Evolutionary conservation across 2,113 vertebrate species (phyloP).

Genomic region (Albula goreensis): DNA sequence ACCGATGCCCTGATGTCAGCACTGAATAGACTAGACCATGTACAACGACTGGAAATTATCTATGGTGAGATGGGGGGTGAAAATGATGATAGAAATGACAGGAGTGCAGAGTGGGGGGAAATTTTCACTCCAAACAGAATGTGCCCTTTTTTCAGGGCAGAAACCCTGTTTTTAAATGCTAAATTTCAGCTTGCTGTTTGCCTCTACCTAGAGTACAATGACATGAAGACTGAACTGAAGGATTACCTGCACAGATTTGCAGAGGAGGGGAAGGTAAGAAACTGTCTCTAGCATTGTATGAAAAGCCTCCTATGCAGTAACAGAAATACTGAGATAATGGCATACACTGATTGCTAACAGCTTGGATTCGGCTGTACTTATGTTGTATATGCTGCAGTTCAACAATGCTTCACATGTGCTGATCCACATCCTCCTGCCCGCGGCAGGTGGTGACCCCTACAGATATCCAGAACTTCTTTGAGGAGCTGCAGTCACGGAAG

Average conservation of each 20-base stretch:
- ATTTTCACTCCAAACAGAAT: neutral
- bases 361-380: neutral
- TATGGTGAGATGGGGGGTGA: slow-evolving; percentile 73
- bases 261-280: slow-evolving; percentile 87
- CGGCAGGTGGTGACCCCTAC: slow-evolving; percentile 85
- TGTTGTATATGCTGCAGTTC: neutral
- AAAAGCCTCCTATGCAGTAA: no score
- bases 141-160: neutral
- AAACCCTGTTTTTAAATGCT: neutral
- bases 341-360: neutral
- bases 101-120: neutral
- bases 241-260: slow-evolving; percentile 85
- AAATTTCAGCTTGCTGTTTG: neutral
- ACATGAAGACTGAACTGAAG: slow-evolving; percentile 82
- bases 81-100: neutral
- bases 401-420: neutral
- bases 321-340: neutral
- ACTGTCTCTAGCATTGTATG: neutral
- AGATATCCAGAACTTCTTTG: slow-evolving; percentile 86
- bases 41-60: slow-evolving; percentile 92
- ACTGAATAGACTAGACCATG: slow-evolving; percentile 80
- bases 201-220: slow-evolving; percentile 79
- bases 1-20: slow-evolving; percentile 84
- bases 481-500: slow-evolving; percentile 85
- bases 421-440: neutral